Evolutionary conservation across 2,797 vertebrate species (phyloP).

Genomic region (Scolopax bukidnonensis): DNA sequence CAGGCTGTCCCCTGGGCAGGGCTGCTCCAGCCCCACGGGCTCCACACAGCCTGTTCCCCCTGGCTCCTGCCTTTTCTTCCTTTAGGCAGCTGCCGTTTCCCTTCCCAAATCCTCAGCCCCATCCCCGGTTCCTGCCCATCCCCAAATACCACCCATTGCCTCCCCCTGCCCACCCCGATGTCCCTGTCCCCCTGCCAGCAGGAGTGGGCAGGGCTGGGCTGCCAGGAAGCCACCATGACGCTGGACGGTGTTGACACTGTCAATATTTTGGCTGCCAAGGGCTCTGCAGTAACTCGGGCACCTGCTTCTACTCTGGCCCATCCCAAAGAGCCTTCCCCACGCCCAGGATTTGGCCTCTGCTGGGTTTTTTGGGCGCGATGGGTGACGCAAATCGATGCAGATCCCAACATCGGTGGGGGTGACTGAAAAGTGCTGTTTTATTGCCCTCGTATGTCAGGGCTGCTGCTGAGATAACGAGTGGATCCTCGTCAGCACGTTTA

Average conservation of each 20-base stretch:
- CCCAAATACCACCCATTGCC: not conserved
- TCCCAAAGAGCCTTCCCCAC: not conserved
- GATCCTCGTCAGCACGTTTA: not conserved
- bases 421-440: not conserved
- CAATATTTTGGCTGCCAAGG: not conserved
- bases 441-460: not conserved
- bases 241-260: not conserved
- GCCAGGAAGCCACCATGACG: fast-evolving
- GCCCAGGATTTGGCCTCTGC: not conserved
- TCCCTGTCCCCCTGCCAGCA: not conserved
- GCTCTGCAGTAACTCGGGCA: not conserved
- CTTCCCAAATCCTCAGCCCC: not conserved
- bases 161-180: fast-evolving
- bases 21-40: not conserved
- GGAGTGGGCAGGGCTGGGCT: not conserved
- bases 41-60: fast-evolving
- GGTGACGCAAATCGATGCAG: not conserved
- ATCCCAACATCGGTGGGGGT: not conserved
- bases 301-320: fast-evolving
- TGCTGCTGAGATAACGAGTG: fast-evolving
- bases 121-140: not conserved
- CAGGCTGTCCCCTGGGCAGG: not conserved
- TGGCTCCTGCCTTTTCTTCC: not conserved
- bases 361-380: not conserved
- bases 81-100: not conserved